Conservation (phyloP, 2,888 invertebrate species). For the Thereva nobilitata region DNA sequence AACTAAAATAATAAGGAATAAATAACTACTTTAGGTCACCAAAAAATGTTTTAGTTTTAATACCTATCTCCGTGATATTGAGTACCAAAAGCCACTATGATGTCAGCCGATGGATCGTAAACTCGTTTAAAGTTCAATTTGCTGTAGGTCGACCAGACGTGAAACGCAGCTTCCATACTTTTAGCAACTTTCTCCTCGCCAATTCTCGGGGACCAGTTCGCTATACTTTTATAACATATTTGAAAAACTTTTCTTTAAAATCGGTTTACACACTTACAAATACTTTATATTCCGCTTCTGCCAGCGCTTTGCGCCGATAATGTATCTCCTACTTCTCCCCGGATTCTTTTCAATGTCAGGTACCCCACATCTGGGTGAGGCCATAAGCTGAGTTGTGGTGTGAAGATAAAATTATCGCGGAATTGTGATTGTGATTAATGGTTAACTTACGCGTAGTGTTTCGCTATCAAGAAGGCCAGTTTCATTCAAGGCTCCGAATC, state of each 20-base stretch:
- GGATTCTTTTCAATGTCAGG: conserved; percentile 63
- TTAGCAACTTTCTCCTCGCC: conserved; percentile 61
- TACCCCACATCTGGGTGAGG: conserved; percentile 71
- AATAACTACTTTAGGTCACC: too few species aligned
- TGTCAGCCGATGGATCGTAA: conserved; percentile 67
- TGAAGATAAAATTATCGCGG: background rate
- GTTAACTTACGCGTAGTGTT: conserved; percentile 62
- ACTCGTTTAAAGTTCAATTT: conserved; percentile 63
- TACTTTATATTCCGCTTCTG: conserved; percentile 69
- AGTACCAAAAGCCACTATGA: conserved; percentile 72
- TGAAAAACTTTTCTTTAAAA: background rate
- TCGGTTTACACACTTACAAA: conserved; percentile 61
- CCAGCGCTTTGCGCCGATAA: conserved; percentile 69
- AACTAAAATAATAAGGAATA: conserved; percentile 57
- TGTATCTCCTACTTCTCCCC: conserved; percentile 63
- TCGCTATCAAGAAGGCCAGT: conserved; percentile 70
- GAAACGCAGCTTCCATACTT: conserved; percentile 66
- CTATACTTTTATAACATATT: conserved; percentile 60
- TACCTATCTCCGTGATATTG: conserved; percentile 70
- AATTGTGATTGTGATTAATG: conserved; percentile 3
- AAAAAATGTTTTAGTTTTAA: conserved; percentile 22
- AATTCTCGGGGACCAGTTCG: conserved; percentile 70
- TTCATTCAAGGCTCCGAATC: conserved; percentile 69
- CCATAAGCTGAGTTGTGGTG: conserved; percentile 60
- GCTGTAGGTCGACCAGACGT: conserved; percentile 71